Percentiles rank a stretch among this genome's conserved stretches.
Conservation (phyloP, 2,113 vertebrate genomes). For the Clarias macrocephalus region DNA sequence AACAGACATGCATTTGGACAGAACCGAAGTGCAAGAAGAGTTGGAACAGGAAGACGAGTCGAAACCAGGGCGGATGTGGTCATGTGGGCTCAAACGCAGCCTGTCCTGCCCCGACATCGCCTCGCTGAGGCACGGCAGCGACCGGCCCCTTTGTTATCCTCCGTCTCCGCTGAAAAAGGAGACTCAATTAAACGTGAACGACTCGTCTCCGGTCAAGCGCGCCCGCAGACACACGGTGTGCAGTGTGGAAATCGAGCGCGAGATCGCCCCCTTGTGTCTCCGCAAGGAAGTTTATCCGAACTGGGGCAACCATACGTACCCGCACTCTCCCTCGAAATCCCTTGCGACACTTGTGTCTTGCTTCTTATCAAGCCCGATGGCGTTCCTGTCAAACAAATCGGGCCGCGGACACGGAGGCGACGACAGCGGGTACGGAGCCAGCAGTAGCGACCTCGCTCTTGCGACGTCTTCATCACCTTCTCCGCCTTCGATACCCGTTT, state of each 20-base stretch:
- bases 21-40: not conserved
- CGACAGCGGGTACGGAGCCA: constrained; percentile 11
- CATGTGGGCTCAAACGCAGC: constrained; percentile 72
- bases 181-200: constrained; percentile 15
- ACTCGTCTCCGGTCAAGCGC: constrained; percentile 54
- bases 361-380: constrained; percentile 73
- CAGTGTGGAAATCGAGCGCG: constrained; percentile 76
- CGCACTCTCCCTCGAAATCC: constrained; percentile 59
- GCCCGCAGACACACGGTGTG: constrained; percentile 83
- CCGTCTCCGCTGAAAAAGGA: constrained; percentile 48
- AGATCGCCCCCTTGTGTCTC: constrained; percentile 78
- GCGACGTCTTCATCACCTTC: not conserved
- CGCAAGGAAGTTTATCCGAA: constrained; percentile 87
- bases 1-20: not conserved
- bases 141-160: constrained; percentile 39
- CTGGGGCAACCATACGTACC: constrained; percentile 59
- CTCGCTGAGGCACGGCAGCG: constrained; percentile 52
- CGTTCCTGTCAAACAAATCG: constrained; percentile 67
- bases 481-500: constrained; percentile 15
- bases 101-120: constrained; percentile 78
- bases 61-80: not conserved
- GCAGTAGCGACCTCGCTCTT: not conserved
- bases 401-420: constrained; percentile 40
- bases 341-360: constrained; percentile 61
- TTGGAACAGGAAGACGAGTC: not conserved